A percentile compares a stretch with the other conserved stretches of the same genome.
phyloP scores from a whole-genome alignment of 92 coral and sea anemone species.

The Umimayanthus kanabou region DNA sequence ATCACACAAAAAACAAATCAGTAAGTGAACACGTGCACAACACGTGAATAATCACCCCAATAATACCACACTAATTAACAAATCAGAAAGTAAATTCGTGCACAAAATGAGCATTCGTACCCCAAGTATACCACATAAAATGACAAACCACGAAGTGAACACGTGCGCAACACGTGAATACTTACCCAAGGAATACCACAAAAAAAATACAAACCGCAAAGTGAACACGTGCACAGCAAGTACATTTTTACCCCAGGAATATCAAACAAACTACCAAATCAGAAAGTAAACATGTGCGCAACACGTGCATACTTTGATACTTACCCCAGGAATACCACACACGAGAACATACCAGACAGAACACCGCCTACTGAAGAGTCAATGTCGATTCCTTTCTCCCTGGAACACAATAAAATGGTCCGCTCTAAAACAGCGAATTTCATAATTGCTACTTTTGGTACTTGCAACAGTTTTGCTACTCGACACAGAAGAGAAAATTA shows the following conservation, averaged over 20 bases:
- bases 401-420: not conserved
- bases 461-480: too few relatives aligned
- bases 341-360: conserved; percentile 15
- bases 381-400: conserved; percentile 22
- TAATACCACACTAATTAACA: not conserved
- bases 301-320: not conserved
- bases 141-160: not conserved
- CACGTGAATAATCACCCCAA: too few relatives aligned
- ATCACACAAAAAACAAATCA: not conserved
- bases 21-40: not conserved
- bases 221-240: not conserved
- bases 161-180: not conserved
- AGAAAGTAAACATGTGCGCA: not conserved
- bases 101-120: too few relatives aligned
- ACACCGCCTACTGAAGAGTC: conserved; percentile 8
- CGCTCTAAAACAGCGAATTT: not conserved
- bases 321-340: conserved; percentile 20
- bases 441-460: too few relatives aligned
- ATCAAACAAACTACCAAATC: not conserved
- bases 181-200: conserved; percentile 9
- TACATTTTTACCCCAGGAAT: too few relatives aligned
- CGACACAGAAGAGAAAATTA: too few relatives aligned
- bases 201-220: not conserved
- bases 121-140: not conserved
- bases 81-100: not conserved